Evolutionary conservation across 2,113 vertebrate species (phyloP).

Genomic region (Cettia cetti): DNA sequence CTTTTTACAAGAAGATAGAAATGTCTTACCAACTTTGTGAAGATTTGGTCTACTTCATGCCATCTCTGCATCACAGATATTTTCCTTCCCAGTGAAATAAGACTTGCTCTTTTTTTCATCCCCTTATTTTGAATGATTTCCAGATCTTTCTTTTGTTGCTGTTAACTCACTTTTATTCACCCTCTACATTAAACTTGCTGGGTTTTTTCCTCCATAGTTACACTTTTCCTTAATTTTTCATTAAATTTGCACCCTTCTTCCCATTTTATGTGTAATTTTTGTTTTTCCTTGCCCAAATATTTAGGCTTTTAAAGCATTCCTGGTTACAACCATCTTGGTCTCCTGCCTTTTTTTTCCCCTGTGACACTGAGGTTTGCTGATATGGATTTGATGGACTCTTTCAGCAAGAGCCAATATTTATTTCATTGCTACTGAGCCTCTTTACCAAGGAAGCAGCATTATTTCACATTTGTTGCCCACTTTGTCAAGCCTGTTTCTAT

Average conservation of each 20-base stretch:
- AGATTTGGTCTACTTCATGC: neutral
- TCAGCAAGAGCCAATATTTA: neutral
- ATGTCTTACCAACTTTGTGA: neutral
- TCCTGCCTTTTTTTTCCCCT: neutral
- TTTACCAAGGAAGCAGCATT: neutral
- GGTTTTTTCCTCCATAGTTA: neutral
- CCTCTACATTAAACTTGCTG: neutral
- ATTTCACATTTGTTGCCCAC: constrained; percentile 9
- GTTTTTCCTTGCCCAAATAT: neutral
- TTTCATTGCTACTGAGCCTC: neutral
- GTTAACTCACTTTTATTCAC: neutral
- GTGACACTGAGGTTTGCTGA: neutral
- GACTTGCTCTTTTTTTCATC: neutral
- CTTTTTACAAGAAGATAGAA: neutral
- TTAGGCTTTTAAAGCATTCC: neutral
- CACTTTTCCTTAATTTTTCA: neutral
- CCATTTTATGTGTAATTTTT: neutral
- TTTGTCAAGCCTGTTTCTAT: constrained; percentile 25
- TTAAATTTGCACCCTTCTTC: neutral
- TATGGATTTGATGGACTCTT: neutral
- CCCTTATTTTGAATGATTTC: neutral
- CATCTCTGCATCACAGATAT: neutral
- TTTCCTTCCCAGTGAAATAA: neutral
- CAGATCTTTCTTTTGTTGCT: neutral
- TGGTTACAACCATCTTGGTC: neutral